Evolutionary conservation across 2,113 vertebrate species (phyloP), one percentile per base, ranked within the genome.

Genomic region (Rhinolophus sinicus): DNA sequence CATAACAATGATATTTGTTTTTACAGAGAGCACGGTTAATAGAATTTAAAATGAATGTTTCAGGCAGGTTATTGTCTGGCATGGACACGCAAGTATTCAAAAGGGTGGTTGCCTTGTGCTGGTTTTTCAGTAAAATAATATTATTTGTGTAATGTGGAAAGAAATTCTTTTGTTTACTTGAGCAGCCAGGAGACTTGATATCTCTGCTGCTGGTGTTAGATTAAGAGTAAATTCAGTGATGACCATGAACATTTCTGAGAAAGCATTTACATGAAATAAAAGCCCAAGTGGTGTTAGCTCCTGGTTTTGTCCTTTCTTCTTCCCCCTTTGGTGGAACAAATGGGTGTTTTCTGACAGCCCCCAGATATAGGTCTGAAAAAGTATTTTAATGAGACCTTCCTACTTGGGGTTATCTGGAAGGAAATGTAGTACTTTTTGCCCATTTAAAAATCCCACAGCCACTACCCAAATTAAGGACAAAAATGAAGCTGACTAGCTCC

Each of bases 241-340:
- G 14, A 33, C 18, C 9, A 33, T 88, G 92, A 95, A 58, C 83
- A 87, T 93, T 83, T 96, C 93, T 88, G 30, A 94, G 76, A 94
- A 85, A 91, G 18, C 4, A 26, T 77, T 72, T 83, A 54, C n/a
- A 26, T 67, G 90, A 94, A 81, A 72, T 78, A 75, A 91, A 83
- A 76, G 38, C 52, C 9, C 0, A 38, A 50, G 24, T 58, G 8
- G 33, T 81, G 0, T 76, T 52, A 56, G n/a, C 19, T 82, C 77
- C 47, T 76, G 44, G 8, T 92, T 75, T 90, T 97, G 22, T 14
- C 40, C n/a, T 90, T 86, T 11, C 28, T 82, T 91, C 30, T 77
- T 52, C 50, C 93, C 26, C 24, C 33, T 84, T 94, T 73, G 58
- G 60, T 97, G 62, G 80, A 88, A 82, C 67, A 86, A 81, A 65